Evolutionary conservation across 2,888 invertebrate genomes (phyloP).

Genomic region (Ganaspis brasiliensis): DNA sequence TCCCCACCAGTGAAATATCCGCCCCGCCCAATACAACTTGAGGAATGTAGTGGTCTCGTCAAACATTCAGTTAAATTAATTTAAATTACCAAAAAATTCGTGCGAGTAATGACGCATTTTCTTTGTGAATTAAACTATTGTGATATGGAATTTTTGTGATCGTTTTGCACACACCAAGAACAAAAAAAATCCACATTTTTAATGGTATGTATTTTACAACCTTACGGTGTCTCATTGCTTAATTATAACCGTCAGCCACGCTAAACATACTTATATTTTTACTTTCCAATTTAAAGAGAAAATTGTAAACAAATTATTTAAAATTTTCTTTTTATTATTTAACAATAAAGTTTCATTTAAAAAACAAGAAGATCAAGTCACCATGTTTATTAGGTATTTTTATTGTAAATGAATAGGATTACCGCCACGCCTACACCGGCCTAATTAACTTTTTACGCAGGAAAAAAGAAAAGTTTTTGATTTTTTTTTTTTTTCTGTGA

Average conservation of each 20-base stretch:
- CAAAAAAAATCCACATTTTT: neutral
- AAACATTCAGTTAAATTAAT: conserved; percentile 59
- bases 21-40: conserved; percentile 65
- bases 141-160: neutral
- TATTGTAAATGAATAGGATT: neutral
- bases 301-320: conserved; percentile 19
- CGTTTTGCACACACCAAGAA: neutral
- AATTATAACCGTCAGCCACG: conserved; percentile 35
- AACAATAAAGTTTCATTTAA: neutral
- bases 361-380: no score
- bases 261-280: neutral
- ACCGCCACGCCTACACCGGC: conserved; percentile 27
- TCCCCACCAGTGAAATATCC: conserved; percentile 57
- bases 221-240: neutral
- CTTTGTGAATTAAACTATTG: neutral
- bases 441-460: conserved; percentile 33
- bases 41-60: conserved; percentile 49
- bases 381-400: no score
- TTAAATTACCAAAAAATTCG: conserved; percentile 45
- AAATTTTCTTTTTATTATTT: neutral
- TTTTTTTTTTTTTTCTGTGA: neutral
- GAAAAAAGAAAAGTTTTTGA: neutral
- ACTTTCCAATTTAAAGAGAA: neutral
- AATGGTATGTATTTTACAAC: conserved; percentile 30
- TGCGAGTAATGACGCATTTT: conserved; percentile 45